Conservation (phyloP, 1,140 invertebrate species). For the Macrosteles quadrilineatus region DNA sequence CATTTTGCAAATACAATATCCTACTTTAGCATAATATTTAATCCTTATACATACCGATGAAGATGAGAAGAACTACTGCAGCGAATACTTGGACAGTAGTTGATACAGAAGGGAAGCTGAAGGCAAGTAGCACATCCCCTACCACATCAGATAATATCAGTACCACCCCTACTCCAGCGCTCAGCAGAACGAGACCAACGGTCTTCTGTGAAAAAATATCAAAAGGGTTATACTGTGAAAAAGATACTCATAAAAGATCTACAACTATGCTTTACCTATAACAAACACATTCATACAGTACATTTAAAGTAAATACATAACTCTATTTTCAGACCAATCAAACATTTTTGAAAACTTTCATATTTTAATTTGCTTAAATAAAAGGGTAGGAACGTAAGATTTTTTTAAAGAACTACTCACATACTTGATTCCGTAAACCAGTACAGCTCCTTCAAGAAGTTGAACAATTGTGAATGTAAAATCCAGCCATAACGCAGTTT, state of each 20-base stretch:
- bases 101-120: neutral
- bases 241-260: no score
- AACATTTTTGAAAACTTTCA: no score
- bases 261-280: no score
- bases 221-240: no score
- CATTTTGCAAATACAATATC: no score
- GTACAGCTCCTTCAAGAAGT: neutral
- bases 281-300: no score
- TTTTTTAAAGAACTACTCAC: no score
- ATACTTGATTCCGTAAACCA: neutral
- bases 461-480: conserved; percentile 3
- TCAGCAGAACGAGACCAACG: neutral
- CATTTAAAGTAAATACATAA: no score
- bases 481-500: neutral
- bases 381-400: no score
- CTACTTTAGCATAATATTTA: no score
- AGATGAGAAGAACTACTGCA: neutral
- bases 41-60: neutral
- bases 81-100: neutral
- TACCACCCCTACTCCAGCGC: neutral
- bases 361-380: no score
- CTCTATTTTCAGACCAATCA: no score
- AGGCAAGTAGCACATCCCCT: neutral
- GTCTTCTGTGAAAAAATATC: neutral
- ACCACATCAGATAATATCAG: neutral